Percentiles rank a stretch among this genome's conserved stretches.
These are phyloP conservation scores for Penaeus vannamei DNA, from an alignment of 1,140 invertebrate species.

Conservation along the genomic window DNA sequence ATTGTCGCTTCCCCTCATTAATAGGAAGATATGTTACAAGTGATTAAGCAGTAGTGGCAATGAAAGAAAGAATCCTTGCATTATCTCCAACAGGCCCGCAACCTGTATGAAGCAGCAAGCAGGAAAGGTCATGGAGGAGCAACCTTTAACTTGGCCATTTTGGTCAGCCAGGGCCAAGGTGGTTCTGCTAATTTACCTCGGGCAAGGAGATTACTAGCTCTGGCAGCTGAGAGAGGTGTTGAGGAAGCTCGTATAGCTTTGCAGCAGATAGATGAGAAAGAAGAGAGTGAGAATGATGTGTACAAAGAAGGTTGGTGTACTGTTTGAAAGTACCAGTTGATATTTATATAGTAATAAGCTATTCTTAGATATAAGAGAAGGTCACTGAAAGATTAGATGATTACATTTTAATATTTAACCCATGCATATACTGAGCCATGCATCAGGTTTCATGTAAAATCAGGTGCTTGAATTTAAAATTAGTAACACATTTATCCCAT, in stretches of 20 bases:
- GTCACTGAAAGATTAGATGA: no score
- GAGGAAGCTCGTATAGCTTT: slow-evolving; percentile 39
- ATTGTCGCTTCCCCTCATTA: no score
- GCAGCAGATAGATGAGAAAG: not conserved
- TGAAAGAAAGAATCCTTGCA: no score
- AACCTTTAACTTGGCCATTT: slow-evolving; percentile 52
- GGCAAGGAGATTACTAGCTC: not conserved
- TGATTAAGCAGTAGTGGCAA: no score
- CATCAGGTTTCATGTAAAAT: no score
- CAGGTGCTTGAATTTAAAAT: no score
- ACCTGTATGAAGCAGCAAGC: slow-evolving; percentile 44
- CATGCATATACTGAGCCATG: no score
- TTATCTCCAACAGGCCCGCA: slow-evolving; percentile 31
- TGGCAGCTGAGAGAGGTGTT: slow-evolving; percentile 41
- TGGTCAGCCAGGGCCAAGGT: slow-evolving; percentile 41
- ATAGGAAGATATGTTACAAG: no score
- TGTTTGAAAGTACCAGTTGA: not conserved
- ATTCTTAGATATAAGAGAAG: not conserved
- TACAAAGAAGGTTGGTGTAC: not conserved
- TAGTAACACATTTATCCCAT: no score
- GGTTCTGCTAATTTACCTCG: not conserved
- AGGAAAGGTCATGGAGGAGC: slow-evolving; percentile 42
- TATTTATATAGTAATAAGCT: not conserved
- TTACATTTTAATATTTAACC: no score
- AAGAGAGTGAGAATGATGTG: not conserved